These are phyloP conservation scores for Mylabris sibirica DNA, from an alignment of 2,888 invertebrate species.

Conservation along the genomic window DNA sequence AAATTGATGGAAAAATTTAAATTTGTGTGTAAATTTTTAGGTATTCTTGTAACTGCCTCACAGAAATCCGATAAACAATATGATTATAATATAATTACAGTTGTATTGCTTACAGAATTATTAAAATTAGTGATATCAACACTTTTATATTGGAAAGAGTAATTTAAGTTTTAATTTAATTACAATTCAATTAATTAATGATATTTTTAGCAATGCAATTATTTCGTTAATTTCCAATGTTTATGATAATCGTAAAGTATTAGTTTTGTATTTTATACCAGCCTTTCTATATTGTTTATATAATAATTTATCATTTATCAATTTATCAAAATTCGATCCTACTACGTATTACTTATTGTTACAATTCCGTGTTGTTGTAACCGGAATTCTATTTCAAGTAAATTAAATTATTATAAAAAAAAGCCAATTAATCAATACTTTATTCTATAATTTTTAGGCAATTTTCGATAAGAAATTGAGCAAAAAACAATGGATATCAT, in stretches of 20 bases:
- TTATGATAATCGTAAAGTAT: slow-evolving; percentile 68
- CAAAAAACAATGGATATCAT: slow-evolving; percentile 85
- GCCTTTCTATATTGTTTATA: slow-evolving; percentile 91
- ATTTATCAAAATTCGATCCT: slow-evolving; percentile 90
- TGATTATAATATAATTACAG: slow-evolving; percentile 86
- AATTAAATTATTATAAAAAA: slow-evolving; percentile 24
- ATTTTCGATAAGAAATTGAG: slow-evolving; percentile 85
- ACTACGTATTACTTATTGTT: slow-evolving; percentile 91
- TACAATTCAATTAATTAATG: slow-evolving; percentile 35
- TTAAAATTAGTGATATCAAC: slow-evolving; percentile 81
- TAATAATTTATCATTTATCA: slow-evolving; percentile 92
- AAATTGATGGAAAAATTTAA: slow-evolving; percentile 15
- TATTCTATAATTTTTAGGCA: slow-evolving; percentile 68
- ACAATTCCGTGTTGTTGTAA: slow-evolving; percentile 91
- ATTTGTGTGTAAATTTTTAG: slow-evolving; percentile 64
- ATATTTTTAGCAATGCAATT: slow-evolving; percentile 68
- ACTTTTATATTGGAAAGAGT: slow-evolving; percentile 75
- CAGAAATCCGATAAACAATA: slow-evolving; percentile 83
- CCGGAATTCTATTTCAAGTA: slow-evolving; percentile 92
- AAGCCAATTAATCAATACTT: not conserved
- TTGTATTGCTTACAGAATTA: slow-evolving; percentile 87
- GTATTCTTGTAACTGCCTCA: slow-evolving; percentile 90
- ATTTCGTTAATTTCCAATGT: slow-evolving; percentile 67
- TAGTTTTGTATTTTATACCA: slow-evolving; percentile 87
- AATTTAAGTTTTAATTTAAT: slow-evolving; percentile 50